Percentiles rank a stretch among this genome's conserved stretches.
Evolutionary conservation across 2,888 invertebrate genomes (phyloP).

Genomic region (Iphiclides podalirius): DNA sequence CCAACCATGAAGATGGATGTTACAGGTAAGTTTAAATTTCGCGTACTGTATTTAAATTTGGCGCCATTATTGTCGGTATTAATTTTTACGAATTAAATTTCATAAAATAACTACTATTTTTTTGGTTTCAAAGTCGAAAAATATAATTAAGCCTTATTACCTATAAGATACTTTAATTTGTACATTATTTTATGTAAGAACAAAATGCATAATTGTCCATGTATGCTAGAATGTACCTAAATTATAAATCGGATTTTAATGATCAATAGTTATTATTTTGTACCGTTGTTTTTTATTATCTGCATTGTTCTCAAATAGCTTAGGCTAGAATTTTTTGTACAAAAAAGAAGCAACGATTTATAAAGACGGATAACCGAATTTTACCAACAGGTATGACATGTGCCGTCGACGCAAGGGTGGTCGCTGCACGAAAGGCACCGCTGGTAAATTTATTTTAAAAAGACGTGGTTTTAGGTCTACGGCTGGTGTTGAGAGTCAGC

Average conservation of each 20-base stretch:
- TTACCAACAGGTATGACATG: conserved; percentile 95
- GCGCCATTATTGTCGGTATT: conserved; percentile 59
- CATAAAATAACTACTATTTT: no score
- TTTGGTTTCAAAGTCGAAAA: no score
- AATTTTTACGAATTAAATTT: no score
- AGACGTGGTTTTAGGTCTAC: conserved; percentile 50
- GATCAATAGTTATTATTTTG: background rate
- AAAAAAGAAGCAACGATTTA: conserved; percentile 32
- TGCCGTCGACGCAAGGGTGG: conserved; percentile 97
- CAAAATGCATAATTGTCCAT: no score
- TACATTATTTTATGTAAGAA: no score
- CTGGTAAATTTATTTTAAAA: conserved; percentile 87
- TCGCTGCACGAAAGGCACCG: conserved; percentile 98
- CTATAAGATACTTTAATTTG: no score
- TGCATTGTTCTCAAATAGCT: no score
- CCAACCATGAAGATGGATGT: conserved; percentile 20
- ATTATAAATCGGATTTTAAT: background rate
- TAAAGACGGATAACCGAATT: conserved; percentile 64
- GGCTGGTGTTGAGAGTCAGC: conserved; percentile 59
- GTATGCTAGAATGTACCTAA: no score
- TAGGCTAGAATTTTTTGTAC: conserved; percentile 23
- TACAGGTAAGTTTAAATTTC: conserved; percentile 50
- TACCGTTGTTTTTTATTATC: no score
- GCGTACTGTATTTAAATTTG: conserved; percentile 41
- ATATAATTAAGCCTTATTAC: no score